phyloP scores from a whole-genome alignment of 2,888 invertebrate species.

The Cephus pygmeus region DNA sequence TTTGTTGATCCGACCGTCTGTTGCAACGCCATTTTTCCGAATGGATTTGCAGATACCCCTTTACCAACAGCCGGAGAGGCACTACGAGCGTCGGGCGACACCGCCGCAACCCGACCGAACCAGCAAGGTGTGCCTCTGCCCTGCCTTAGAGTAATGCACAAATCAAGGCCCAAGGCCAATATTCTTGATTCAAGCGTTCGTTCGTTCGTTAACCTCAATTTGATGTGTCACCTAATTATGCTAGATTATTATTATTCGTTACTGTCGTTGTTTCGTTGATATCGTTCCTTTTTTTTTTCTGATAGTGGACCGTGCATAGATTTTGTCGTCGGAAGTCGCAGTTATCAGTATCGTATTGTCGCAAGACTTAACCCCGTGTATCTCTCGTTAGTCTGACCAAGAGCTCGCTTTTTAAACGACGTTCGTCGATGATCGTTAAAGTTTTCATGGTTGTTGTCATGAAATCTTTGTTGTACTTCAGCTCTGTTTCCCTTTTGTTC shows the following conservation, averaged over 20 bases:
- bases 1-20: not conserved
- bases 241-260: slow-evolving; percentile 42
- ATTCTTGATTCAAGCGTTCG: slow-evolving; percentile 58
- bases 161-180: slow-evolving; percentile 61
- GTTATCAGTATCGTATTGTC: not conserved
- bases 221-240: slow-evolving; percentile 60
- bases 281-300: not conserved
- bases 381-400: not conserved
- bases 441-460: not conserved
- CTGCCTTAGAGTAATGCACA: slow-evolving; percentile 61
- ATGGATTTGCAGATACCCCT: slow-evolving; percentile 71
- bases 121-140: slow-evolving; percentile 63
- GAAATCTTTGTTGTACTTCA: not conserved
- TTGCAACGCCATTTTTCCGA: slow-evolving; percentile 54
- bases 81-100: slow-evolving; percentile 66
- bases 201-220: slow-evolving; percentile 62
- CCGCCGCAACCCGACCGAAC: slow-evolving; percentile 67
- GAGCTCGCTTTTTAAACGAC: not conserved
- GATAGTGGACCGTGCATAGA: not conserved
- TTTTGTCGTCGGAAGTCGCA: not conserved
- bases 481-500: not conserved
- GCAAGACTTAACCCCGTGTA: not conserved
- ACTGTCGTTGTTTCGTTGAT: not conserved
- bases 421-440: not conserved
- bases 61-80: slow-evolving; percentile 73